phyloP scores from a whole-genome alignment of 2,113 vertebrate species.

The Vicugna pacos region DNA sequence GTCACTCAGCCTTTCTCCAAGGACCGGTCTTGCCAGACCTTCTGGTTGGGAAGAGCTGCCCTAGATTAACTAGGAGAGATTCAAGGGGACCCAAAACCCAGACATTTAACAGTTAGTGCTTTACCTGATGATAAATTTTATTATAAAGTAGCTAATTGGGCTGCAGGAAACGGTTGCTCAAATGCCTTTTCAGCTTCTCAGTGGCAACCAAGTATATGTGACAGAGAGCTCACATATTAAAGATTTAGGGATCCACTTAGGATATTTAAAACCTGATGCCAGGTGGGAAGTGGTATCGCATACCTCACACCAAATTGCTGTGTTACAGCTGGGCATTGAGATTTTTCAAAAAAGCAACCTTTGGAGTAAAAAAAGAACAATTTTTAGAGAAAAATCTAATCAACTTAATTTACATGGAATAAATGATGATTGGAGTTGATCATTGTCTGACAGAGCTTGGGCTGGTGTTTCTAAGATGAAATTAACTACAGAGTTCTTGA shows the following conservation, averaged over 20 bases:
- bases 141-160: neutral
- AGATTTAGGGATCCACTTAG: conserved; percentile 23
- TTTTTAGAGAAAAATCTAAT: neutral
- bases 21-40: neutral
- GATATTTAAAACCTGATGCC: conserved; percentile 64
- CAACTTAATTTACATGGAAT: neutral
- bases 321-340: neutral
- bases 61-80: conserved; percentile 22
- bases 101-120: neutral
- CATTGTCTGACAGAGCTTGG: neutral
- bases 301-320: conserved; percentile 26
- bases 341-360: neutral
- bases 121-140: neutral
- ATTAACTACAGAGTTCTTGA: neutral
- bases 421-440: neutral
- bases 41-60: neutral
- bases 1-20: neutral
- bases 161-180: neutral
- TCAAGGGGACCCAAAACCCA: neutral
- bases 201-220: neutral
- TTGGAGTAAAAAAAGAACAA: neutral
- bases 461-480: neutral
- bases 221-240: conserved; percentile 33
- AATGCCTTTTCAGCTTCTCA: neutral
- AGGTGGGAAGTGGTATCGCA: neutral